Conservation (phyloP, 2,113 vertebrate genomes). For the Glaucomys volans region DNA sequence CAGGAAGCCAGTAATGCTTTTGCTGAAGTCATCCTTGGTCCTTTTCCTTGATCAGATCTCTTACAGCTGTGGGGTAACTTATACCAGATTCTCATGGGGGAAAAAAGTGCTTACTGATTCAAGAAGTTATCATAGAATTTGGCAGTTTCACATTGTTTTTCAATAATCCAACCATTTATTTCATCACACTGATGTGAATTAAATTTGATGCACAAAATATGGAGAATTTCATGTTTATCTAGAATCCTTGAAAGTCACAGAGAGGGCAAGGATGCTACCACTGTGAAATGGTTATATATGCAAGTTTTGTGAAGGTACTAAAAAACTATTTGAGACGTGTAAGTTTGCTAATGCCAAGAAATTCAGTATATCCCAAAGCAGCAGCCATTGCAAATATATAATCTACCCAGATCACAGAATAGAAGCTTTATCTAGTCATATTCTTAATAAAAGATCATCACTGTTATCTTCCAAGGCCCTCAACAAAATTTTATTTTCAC, state of each 20-base stretch:
- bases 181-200: conserved; percentile 45
- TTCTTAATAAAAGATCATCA: not conserved
- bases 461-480: not conserved
- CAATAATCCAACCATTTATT: conserved; percentile 57
- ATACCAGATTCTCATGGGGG: conserved; percentile 57
- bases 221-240: conserved; percentile 28
- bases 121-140: conserved; percentile 59
- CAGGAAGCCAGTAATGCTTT: conserved; percentile 63
- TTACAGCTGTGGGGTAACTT: conserved; percentile 71
- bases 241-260: conserved; percentile 39
- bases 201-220: conserved; percentile 4
- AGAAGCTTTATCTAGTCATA: not conserved
- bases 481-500: not conserved
- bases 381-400: not conserved
- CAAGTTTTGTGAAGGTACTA: not conserved
- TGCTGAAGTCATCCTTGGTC: conserved; percentile 63
- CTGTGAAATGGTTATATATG: not conserved
- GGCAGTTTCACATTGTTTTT: conserved; percentile 53
- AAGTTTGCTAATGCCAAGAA: not conserved
- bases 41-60: conserved; percentile 72
- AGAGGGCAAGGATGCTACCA: not conserved
- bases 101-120: conserved; percentile 51
- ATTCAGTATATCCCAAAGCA: not conserved
- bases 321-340: not conserved
- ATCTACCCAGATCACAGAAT: not conserved